Base-by-base conservation (phyloP, 2,888 invertebrate genomes). In the Atrina japonica region DNA sequence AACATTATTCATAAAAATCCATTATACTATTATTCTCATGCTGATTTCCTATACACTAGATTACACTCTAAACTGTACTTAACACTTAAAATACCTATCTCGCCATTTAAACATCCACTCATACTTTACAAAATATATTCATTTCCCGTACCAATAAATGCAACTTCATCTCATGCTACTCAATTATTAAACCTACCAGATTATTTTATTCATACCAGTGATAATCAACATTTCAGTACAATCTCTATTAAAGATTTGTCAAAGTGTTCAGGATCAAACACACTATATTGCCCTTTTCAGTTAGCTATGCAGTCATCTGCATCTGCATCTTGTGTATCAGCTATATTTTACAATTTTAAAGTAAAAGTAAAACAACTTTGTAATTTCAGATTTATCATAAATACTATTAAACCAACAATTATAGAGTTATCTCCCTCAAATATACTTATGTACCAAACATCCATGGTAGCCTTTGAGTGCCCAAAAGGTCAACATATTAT, bases 161-260 rank as follows among this genome's bases (percentile, higher is more conserved):
- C 55, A 7, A 52, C 63, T 14, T 75, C 75, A n/a, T 23, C 25
- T 3, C 69, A 72, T 64, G 75, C 66, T 16, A 66, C 72, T n/a
- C 71, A 75, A 23, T 21, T 63, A n/a, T 40, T 72, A 9, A 53
- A 75, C 21, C 3, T 71, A 14, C 66, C 75, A 27, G 55, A 60
- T 21, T 59, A 66, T 25, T 50, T 65, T 30, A 47, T 49, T 0
- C 30, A 53, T 23, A 65, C 45, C 14, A 11, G 16, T 35, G 58
- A 70, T 23, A 58, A 70, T 50, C 70, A 70, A 35, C 65, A 65
- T 25, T 70, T 53, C 18, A 40, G 41, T 16, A 59, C 58, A 6
- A 21, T 66, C 14, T 52, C 70, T 5, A 14, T 59, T 7, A 43
- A 11, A 0, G 47, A 70, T 9, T 18, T 60, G 7, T 11, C 21